Percentiles rank a stretch among this genome's conserved stretches.
Evolutionary conservation across 2,797 vertebrate species (phyloP).

Genomic region (Tamandua tetradactyla): DNA sequence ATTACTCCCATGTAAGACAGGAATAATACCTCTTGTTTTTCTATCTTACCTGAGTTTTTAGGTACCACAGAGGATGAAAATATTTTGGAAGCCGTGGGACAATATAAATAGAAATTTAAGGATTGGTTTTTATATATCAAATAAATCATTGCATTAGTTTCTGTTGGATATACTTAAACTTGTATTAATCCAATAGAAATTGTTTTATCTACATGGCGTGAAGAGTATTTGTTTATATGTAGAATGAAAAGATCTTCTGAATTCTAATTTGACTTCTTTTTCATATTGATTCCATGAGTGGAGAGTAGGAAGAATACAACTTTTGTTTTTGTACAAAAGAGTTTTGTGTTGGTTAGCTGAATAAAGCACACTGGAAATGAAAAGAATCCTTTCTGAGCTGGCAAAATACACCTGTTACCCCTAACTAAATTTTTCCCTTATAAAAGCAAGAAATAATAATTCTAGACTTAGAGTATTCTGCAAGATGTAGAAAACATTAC

Average conservation of each 20-base stretch:
- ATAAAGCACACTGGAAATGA: not conserved
- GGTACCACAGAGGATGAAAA: not conserved
- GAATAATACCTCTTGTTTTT: not conserved
- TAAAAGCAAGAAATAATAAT: not conserved
- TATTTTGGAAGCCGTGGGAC: not conserved
- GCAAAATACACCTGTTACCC: not conserved
- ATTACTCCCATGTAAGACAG: not conserved
- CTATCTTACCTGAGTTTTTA: not conserved
- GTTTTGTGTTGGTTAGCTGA: constrained; percentile 19
- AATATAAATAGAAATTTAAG: not conserved
- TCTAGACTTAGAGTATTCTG: not conserved
- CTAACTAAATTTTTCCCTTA: not conserved
- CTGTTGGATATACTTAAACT: not conserved
- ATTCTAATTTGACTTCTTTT: not conserved
- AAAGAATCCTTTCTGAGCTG: constrained; percentile 1
- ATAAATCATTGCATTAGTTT: not conserved
- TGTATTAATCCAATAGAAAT: not conserved
- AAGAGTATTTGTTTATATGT: not conserved
- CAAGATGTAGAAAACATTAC: not conserved
- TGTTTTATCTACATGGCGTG: not conserved
- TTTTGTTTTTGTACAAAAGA: constrained; percentile 2
- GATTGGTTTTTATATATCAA: not conserved
- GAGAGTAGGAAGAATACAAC: not conserved
- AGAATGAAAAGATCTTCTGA: not conserved
- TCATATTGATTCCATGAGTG: not conserved